phyloP scores from a whole-genome alignment of 2,797 vertebrate genomes.

The Buceros bicornis region DNA sequence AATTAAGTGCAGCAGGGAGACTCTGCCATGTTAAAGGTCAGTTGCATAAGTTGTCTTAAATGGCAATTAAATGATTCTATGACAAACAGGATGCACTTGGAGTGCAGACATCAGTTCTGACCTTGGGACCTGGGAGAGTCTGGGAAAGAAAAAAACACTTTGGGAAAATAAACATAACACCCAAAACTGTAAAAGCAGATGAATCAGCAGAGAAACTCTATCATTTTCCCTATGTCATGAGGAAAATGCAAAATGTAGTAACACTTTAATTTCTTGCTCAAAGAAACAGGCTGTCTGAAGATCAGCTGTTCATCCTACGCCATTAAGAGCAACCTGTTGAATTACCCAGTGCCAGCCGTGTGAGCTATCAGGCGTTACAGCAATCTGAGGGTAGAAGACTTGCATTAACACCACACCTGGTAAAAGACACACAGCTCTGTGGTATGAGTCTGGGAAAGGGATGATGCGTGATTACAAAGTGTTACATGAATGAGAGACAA shows the following conservation, averaged over 20 bases:
- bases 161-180: slow-evolving; percentile 73
- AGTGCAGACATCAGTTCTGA: slow-evolving; percentile 70
- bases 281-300: slow-evolving; percentile 3
- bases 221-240: background rate
- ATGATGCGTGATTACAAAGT: background rate
- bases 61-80: slow-evolving; percentile 77
- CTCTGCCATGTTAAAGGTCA: slow-evolving; percentile 77
- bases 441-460: background rate
- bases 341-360: background rate
- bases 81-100: slow-evolving; percentile 71
- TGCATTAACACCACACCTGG: background rate
- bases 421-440: background rate
- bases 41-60: slow-evolving; percentile 76
- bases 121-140: slow-evolving; percentile 78
- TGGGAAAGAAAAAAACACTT: slow-evolving; percentile 70
- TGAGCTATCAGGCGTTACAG: background rate
- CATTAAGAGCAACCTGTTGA: slow-evolving; percentile 11
- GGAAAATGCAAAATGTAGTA: slow-evolving; percentile 35
- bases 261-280: slow-evolving; percentile 51
- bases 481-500: background rate
- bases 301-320: background rate
- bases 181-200: slow-evolving; percentile 64
- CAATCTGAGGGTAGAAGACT: background rate
- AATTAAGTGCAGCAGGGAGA: slow-evolving; percentile 59
- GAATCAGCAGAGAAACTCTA: slow-evolving; percentile 62